Evolutionary conservation across 2,113 vertebrate genomes (phyloP).

Genomic region (human (Homo sapiens)): GRCh38 chr13:50155001-50155500

Average conservation of each 20-base stretch:
- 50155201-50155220: not conserved
- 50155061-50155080: not conserved
- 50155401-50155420: no score
- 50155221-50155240: not conserved
- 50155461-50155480: no score
- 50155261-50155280: not conserved
- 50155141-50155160: constrained; percentile 10
- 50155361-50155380: no score
- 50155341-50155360: no score
- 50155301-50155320: not conserved
- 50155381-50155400: no score
- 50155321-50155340: not conserved
- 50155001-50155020: constrained; percentile 24
- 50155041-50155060: not conserved
- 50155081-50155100: not conserved
- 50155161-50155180: constrained; percentile 27
- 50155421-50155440: no score
- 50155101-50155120: not conserved
- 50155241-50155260: not conserved
- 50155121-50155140: constrained; percentile 28
- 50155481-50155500: no score
- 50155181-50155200: constrained; percentile 31
- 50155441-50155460: no score
- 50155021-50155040: not conserved
- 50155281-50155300: not conserved